These are phyloP conservation scores for Indicator maculatus DNA, from an alignment of 2,113 vertebrate species.

Conservation along the genomic window DNA sequence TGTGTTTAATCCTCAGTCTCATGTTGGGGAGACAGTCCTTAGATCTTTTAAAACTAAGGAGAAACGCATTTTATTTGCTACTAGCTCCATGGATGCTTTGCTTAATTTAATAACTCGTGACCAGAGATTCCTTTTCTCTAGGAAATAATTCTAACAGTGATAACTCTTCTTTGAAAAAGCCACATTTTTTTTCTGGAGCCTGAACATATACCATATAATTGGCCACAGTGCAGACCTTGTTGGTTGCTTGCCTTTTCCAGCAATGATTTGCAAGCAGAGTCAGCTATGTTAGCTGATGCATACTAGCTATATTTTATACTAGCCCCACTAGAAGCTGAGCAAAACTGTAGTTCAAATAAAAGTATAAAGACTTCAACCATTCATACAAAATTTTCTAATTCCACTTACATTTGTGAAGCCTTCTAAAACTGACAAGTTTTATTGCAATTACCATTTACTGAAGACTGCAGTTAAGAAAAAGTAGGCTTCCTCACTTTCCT, in stretches of 20 bases:
- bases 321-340: not conserved
- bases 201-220: not conserved
- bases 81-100: not conserved
- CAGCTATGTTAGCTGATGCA: not conserved
- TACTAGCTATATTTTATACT: not conserved
- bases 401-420: not conserved
- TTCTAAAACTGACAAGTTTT: not conserved
- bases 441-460: not conserved
- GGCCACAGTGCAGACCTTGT: not conserved
- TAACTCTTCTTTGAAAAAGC: not conserved
- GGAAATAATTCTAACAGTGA: not conserved
- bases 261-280: not conserved
- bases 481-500: not conserved
- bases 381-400: not conserved
- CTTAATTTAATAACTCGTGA: not conserved
- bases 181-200: not conserved
- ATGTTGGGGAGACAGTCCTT: rapidly evolving
- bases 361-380: not conserved
- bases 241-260: not conserved
- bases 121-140: not conserved
- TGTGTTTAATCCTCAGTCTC: not conserved
- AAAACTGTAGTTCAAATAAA: not conserved
- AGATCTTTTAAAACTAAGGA: not conserved
- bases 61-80: not conserved
- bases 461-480: not conserved